Percentiles rank a stretch among this genome's conserved stretches.
phyloP scores from a whole-genome alignment of 2,888 invertebrate species.

The Cistogaster globosa region DNA sequence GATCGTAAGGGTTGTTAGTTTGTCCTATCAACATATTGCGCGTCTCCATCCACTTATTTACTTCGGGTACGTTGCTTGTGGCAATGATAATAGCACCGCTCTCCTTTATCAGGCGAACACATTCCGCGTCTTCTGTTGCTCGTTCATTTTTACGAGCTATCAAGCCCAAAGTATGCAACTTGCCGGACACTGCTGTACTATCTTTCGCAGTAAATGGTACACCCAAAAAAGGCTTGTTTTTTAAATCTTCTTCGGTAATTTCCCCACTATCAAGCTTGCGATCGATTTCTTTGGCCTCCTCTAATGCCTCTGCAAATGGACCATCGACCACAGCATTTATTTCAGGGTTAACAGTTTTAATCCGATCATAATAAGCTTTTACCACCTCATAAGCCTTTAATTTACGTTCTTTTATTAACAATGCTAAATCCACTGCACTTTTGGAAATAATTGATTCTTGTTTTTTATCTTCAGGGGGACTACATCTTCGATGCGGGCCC shows the following conservation, averaged over 20 bases:
- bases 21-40: constrained; percentile 94
- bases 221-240: constrained; percentile 91
- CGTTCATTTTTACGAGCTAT: constrained; percentile 85
- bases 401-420: constrained; percentile 86
- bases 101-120: constrained; percentile 87
- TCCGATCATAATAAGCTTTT: constrained; percentile 89
- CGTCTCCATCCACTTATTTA: constrained; percentile 95
- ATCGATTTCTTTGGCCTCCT: constrained; percentile 91
- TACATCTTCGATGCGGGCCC: constrained; percentile 77
- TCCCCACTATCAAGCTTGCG: constrained; percentile 85
- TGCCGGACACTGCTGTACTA: constrained; percentile 90
- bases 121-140: constrained; percentile 90
- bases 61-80: constrained; percentile 96
- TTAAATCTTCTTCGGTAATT: constrained; percentile 86
- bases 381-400: constrained; percentile 89
- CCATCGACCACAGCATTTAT: constrained; percentile 93
- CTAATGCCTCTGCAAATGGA: constrained; percentile 89
- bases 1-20: constrained; percentile 96
- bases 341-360: constrained; percentile 87
- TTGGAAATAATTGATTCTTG: constrained; percentile 83
- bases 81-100: constrained; percentile 95
- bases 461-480: constrained; percentile 73
- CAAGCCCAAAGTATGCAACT: constrained; percentile 88
- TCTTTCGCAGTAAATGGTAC: constrained; percentile 97
- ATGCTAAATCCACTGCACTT: constrained; percentile 88